Conservation (phyloP, 2,113 vertebrate species). For the Eptesicus fuscus region DNA sequence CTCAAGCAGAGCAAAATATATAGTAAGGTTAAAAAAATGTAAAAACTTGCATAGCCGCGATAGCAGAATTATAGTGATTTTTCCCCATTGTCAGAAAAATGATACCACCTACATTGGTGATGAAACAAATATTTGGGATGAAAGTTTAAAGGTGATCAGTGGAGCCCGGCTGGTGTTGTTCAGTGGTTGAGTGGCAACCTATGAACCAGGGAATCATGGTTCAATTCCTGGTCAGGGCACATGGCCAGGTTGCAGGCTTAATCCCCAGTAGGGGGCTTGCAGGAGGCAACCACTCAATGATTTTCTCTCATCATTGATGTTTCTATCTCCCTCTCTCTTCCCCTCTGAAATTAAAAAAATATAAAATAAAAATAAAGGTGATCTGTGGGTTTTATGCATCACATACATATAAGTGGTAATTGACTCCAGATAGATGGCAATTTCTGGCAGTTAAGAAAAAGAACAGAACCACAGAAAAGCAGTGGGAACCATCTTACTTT, state of each 20-base stretch:
- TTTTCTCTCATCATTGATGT: too few species aligned
- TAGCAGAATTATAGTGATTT: not conserved
- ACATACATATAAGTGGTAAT: conserved; percentile 19
- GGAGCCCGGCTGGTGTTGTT: too few species aligned
- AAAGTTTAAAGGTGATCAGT: not conserved
- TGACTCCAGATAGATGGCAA: not conserved
- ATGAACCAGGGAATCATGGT: too few species aligned
- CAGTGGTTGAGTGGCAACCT: too few species aligned
- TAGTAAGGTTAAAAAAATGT: conserved; percentile 2
- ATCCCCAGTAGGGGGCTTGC: too few species aligned
- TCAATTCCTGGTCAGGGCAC: too few species aligned
- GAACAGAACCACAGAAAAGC: not conserved
- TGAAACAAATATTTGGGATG: conserved; percentile 34
- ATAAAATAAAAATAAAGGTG: not conserved
- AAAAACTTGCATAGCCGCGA: not conserved
- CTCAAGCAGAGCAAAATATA: not conserved
- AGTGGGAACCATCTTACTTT: not conserved
- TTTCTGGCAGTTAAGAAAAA: not conserved
- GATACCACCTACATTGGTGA: not conserved
- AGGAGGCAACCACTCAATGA: too few species aligned
- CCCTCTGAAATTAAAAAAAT: too few species aligned
- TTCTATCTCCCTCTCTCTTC: too few species aligned
- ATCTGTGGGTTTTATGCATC: not conserved
- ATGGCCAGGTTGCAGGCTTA: too few species aligned
- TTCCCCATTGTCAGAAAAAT: not conserved